Evolutionary conservation across 1,140 invertebrate genomes (phyloP), one percentile per base, ranked within the genome.

Genomic region (Saxidomus purpurata): DNA sequence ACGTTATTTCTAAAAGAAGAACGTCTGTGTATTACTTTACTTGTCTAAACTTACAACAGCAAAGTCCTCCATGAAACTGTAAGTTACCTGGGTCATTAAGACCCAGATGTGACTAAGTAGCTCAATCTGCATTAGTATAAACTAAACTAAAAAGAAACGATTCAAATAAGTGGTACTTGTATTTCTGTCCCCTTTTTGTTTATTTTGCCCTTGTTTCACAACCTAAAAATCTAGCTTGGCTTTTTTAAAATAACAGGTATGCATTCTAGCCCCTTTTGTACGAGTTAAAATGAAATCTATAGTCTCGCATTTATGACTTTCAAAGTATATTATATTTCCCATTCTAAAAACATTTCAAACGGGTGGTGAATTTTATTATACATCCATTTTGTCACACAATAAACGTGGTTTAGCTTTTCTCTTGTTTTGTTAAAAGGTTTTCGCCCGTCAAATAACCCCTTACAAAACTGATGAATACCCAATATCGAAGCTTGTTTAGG

Each of bases 351-450:
- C 25, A 67, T 67, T 67, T 67, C 61, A 34, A 67, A 67, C 61
- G 25, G 61, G 61, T 67, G 61, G 61, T 67, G 61, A 67, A 8
- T 67, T 67, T 67, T 67, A 67, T 67, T 67, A 34, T 67, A 67
- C 61, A 34, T 67, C 28, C 31, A 67, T 67, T 67, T 67, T 67
- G 61, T 67, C 61, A 67, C 61, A 67, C 61, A 67, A 67, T 67
- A 67, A 67, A 31, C 25, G 31, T 67, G 28, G 28, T 67, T 67
- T 31, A 67, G 61, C 61, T 67, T 67, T 67, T 67, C 61, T 67
- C 61, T 67, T 67, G 61, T 67, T 28, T 67, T 67, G 61, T 28
- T 67, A 67, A 67, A 67, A 67, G 61, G 61, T 67, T 67, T 67
- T 67, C 61, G 25, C 28, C 28, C 25, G 61, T 67, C 61, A 67